phyloP scores from a whole-genome alignment of 1,140 invertebrate genomes.

The Globodera rostochiensis region DNA sequence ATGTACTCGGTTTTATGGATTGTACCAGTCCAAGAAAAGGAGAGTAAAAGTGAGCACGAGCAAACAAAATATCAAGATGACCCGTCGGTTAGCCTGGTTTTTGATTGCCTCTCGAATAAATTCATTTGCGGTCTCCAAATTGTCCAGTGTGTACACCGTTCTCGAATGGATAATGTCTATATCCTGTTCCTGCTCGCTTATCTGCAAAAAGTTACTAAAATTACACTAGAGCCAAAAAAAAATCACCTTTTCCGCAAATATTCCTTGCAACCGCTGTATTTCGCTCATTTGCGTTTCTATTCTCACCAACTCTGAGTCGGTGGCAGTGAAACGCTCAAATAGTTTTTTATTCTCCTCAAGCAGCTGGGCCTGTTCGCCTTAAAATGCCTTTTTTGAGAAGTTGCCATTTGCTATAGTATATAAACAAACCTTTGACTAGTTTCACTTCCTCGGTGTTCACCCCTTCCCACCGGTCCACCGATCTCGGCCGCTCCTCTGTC shows the following conservation, averaged over 20 bases:
- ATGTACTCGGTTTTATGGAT: constrained; percentile 73
- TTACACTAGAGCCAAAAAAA: not conserved
- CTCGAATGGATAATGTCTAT: constrained; percentile 84
- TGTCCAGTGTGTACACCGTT: constrained; percentile 87
- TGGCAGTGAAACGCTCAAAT: constrained; percentile 46
- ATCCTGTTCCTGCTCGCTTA: constrained; percentile 76
- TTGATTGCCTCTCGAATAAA: constrained; percentile 86
- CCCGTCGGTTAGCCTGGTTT: constrained; percentile 87
- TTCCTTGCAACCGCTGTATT: constrained; percentile 91
- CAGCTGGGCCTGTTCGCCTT: constrained; percentile 50
- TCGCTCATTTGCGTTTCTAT: constrained; percentile 86
- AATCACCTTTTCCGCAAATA: constrained; percentile 91
- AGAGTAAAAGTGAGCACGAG: constrained; percentile 92
- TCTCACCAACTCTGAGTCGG: constrained; percentile 50
- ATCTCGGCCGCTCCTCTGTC: not conserved
- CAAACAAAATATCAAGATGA: constrained; percentile 91
- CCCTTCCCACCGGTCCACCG: not conserved
- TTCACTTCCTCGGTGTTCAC: constrained; percentile 3
- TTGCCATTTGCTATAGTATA: not conserved
- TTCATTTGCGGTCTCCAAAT: constrained; percentile 92
- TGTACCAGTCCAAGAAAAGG: constrained; percentile 97
- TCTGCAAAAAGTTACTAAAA: constrained; percentile 29
- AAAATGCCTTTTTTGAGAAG: not conserved
- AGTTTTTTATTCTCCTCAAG: constrained; percentile 52
- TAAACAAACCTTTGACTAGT: not conserved